These are phyloP conservation scores for Brachionus sp. DNA, from an alignment of 1,140 invertebrate species.

Conservation along the genomic window DNA sequence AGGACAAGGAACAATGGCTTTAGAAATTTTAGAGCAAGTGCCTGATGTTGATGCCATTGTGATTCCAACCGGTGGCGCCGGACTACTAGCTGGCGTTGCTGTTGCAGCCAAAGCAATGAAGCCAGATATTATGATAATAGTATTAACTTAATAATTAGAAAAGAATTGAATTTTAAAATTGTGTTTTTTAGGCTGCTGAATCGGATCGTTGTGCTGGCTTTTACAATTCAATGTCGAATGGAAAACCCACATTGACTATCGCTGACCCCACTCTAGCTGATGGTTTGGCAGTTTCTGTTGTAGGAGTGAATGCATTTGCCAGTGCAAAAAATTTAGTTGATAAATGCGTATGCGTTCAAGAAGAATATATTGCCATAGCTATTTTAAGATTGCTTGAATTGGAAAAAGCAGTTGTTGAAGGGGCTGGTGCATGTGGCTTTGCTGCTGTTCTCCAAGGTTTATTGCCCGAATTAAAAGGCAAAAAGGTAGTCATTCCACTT, in stretches of 20 bases:
- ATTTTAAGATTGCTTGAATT: slow-evolving; percentile 79
- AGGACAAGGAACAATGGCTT: slow-evolving; percentile 83
- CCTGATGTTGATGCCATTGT: slow-evolving; percentile 62
- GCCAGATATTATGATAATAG: slow-evolving; percentile 68
- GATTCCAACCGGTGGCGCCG: slow-evolving; percentile 80
- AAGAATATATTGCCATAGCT: slow-evolving; percentile 73
- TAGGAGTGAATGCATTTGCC: slow-evolving; percentile 80
- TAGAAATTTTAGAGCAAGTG: slow-evolving; percentile 81
- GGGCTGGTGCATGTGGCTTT: slow-evolving; percentile 77
- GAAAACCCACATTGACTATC: slow-evolving; percentile 68
- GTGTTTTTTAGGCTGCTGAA: slow-evolving; percentile 73
- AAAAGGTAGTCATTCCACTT: slow-evolving; percentile 77
- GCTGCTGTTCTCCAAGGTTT: slow-evolving; percentile 79
- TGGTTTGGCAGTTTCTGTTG: slow-evolving; percentile 79
- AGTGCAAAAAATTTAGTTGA: slow-evolving; percentile 75
- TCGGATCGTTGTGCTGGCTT: slow-evolving; percentile 84
- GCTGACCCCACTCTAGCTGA: slow-evolving; percentile 78
- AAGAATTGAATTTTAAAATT: no score
- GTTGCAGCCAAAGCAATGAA: slow-evolving; percentile 78
- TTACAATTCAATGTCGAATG: slow-evolving; percentile 66
- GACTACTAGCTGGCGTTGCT: slow-evolving; percentile 79
- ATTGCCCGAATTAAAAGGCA: slow-evolving; percentile 75
- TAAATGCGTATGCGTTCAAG: slow-evolving; percentile 61
- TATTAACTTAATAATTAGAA: slow-evolving; percentile 48
- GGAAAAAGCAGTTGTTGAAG: slow-evolving; percentile 89